A percentile compares a stretch with the other conserved stretches of the same genome.
These are phyloP conservation scores for Cheilosia vulpina DNA, from an alignment of 2,888 invertebrate species.

Conservation along the genomic window DNA sequence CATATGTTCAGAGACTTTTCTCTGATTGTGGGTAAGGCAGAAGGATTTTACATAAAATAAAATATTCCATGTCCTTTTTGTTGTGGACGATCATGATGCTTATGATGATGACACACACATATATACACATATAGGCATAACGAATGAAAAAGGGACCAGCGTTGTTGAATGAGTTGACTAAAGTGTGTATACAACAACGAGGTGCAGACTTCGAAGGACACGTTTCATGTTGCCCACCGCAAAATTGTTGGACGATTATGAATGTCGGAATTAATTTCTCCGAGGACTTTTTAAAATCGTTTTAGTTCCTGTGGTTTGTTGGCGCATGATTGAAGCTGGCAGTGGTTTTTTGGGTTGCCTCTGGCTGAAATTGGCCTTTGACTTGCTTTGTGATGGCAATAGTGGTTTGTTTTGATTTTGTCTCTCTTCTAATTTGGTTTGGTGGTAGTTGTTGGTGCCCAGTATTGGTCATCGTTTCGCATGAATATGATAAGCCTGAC, in stretches of 20 bases:
- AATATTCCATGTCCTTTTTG: slow-evolving; percentile 34
- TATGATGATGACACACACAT: slow-evolving; percentile 27
- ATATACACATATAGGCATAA: background rate
- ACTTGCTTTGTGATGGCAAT: slow-evolving; percentile 6
- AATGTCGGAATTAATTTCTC: slow-evolving; percentile 56
- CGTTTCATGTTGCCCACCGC: slow-evolving; percentile 44
- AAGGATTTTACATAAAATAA: slow-evolving; percentile 55
- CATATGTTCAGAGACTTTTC: slow-evolving; percentile 47
- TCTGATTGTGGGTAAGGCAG: slow-evolving; percentile 53
- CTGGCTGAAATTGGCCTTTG: slow-evolving; percentile 16
- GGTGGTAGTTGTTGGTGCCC: too few relatives aligned
- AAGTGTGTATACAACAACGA: slow-evolving; percentile 3
- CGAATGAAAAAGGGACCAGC: slow-evolving; percentile 8
- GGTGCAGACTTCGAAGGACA: slow-evolving; percentile 37
- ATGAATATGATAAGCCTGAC: too few relatives aligned
- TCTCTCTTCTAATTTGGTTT: background rate
- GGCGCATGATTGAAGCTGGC: slow-evolving; percentile 24
- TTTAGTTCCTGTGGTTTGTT: slow-evolving; percentile 32
- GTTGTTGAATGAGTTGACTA: background rate
- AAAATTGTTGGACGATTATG: slow-evolving; percentile 58
- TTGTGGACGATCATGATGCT: slow-evolving; percentile 9
- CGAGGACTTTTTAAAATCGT: slow-evolving; percentile 31
- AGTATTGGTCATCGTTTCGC: too few relatives aligned
- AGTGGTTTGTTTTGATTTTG: slow-evolving; percentile 19
- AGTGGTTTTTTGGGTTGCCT: slow-evolving; percentile 4